These are phyloP conservation scores for Limnephilus lunatus DNA, from an alignment of 2,888 invertebrate genomes.

Conservation along the genomic window DNA sequence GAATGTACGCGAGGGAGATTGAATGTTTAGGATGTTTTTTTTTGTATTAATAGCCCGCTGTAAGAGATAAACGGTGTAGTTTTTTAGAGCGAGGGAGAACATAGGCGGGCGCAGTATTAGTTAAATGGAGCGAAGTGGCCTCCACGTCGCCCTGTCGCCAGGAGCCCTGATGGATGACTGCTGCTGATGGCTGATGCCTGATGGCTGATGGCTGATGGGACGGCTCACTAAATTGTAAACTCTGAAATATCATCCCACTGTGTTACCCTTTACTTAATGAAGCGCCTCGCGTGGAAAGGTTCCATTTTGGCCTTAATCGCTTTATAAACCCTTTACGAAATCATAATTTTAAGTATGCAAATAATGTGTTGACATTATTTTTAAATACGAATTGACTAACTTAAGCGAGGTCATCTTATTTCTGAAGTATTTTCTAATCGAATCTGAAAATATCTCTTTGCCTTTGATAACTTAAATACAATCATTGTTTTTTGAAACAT, in stretches of 20 bases:
- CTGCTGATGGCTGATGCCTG: conserved; percentile 53
- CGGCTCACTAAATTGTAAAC: conserved; percentile 32
- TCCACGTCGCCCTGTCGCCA: conserved; percentile 58
- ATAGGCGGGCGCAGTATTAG: conserved; percentile 52
- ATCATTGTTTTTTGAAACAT: background rate
- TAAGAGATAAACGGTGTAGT: conserved; percentile 53
- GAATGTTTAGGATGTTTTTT: conserved; percentile 53
- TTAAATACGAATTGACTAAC: background rate
- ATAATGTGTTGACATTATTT: background rate
- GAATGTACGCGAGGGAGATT: conserved; percentile 35
- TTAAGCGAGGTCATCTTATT: background rate
- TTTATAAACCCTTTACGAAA: background rate
- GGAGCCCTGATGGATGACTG: conserved; percentile 57
- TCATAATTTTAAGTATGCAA: background rate
- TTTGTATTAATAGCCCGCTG: conserved; percentile 54
- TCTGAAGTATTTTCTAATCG: no score
- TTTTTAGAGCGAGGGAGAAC: conserved; percentile 49
- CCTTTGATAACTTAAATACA: no score
- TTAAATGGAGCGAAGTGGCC: conserved; percentile 59
- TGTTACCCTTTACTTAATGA: conserved; percentile 44
- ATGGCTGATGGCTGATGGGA: conserved; percentile 49
- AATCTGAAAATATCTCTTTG: no score
- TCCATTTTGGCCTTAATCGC: background rate
- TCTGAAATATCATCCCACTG: conserved; percentile 39
- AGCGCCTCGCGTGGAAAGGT: conserved; percentile 3